phyloP scores from a whole-genome alignment of 2,113 vertebrate genomes.

The Alligator mississippiensis region DNA sequence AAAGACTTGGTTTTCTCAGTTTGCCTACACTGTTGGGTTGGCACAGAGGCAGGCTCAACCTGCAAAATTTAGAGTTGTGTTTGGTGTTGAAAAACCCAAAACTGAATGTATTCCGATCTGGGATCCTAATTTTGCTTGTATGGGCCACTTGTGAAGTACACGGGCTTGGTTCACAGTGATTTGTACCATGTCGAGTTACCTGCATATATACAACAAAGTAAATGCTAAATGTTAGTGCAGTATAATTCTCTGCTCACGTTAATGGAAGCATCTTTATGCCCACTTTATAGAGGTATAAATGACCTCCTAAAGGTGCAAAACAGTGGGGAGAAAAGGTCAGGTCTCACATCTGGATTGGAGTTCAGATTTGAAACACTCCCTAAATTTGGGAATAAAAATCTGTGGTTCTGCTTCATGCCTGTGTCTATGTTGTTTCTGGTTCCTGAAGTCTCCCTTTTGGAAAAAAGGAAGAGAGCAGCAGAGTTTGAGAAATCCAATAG shows the following conservation, averaged over 20 bases:
- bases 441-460: background rate
- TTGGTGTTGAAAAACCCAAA: background rate
- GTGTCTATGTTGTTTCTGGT: background rate
- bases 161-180: background rate
- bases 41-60: background rate
- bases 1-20: background rate
- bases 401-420: background rate
- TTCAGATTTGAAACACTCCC: background rate
- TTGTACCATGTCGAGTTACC: background rate
- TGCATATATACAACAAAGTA: rapidly evolving
- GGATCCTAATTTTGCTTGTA: background rate
- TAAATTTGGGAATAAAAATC: background rate
- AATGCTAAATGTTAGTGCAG: background rate
- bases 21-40: rapidly evolving
- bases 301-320: background rate
- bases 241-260: background rate
- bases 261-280: background rate
- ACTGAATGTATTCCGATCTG: background rate
- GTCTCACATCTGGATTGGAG: background rate
- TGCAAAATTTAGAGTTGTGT: background rate
- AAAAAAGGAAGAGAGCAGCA: background rate
- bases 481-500: background rate
- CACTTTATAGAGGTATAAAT: background rate
- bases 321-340: rapidly evolving
- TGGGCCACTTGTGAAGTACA: background rate